A percentile compares a stretch with the other conserved stretches of the same genome.
Evolutionary conservation across 1,140 invertebrate genomes (phyloP).

Genomic region (Drosophila grimshawi): DNA sequence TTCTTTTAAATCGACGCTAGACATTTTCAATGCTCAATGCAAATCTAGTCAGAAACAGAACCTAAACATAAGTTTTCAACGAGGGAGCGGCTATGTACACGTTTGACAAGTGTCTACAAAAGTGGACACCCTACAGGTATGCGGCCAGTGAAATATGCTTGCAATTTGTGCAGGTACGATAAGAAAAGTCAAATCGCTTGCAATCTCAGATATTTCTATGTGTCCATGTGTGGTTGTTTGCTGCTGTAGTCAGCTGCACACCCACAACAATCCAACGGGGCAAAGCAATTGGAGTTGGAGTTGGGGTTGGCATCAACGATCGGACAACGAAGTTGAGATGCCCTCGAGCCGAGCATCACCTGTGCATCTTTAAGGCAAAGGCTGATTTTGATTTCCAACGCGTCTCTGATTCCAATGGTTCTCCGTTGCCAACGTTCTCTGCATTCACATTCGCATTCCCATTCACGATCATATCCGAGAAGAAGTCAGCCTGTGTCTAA

Average conservation of each 20-base stretch:
- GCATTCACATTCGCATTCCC: slow-evolving; percentile 29
- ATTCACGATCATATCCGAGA: slow-evolving; percentile 35
- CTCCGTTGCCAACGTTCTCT: background rate
- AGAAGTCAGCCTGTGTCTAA: slow-evolving; percentile 27
- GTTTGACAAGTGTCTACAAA: background rate
- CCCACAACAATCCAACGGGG: slow-evolving; percentile 46
- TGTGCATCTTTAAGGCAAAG: slow-evolving; percentile 42
- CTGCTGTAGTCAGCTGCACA: slow-evolving; percentile 36
- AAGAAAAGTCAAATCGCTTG: slow-evolving; percentile 62
- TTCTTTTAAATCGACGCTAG: too few relatives aligned
- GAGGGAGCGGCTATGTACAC: background rate
- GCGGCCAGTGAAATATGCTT: slow-evolving; percentile 54
- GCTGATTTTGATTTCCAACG: slow-evolving; percentile 30
- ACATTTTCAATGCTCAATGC: too few relatives aligned
- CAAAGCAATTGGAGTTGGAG: slow-evolving; percentile 1
- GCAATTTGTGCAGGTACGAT: slow-evolving; percentile 72
- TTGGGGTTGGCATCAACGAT: slow-evolving; percentile 14
- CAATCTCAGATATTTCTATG: slow-evolving; percentile 8
- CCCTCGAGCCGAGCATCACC: slow-evolving; percentile 56
- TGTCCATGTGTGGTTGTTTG: background rate
- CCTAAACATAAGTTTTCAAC: too few relatives aligned
- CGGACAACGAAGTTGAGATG: slow-evolving; percentile 15
- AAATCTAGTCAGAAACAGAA: too few relatives aligned
- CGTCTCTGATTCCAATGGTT: background rate
- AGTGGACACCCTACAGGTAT: background rate